Percentiles rank a stretch among this genome's conserved stretches.
These are phyloP conservation scores for Heliornis fulica DNA, from an alignment of 2,113 vertebrate genomes.

Conservation along the genomic window DNA sequence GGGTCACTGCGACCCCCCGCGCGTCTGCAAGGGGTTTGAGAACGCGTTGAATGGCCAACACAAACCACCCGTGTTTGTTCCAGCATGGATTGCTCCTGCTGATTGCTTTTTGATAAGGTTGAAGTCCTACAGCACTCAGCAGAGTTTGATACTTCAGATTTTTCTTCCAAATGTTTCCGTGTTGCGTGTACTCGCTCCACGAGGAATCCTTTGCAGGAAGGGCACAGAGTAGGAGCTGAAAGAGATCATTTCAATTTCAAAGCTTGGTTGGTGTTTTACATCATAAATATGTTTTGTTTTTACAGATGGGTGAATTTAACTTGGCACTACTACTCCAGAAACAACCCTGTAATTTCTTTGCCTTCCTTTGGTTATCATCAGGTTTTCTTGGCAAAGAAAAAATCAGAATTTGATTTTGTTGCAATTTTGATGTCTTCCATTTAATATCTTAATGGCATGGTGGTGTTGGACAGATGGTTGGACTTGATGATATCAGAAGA, in stretches of 20 bases:
- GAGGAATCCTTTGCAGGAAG: neutral
- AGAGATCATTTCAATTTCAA: neutral
- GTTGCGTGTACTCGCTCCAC: neutral
- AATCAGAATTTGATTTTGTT: neutral
- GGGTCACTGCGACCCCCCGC: neutral
- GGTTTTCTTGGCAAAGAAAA: neutral
- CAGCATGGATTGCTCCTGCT: neutral
- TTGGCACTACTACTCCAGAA: neutral
- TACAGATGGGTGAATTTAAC: neutral
- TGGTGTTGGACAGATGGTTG: too few relatives aligned
- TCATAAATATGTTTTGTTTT: neutral
- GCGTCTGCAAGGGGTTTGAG: neutral
- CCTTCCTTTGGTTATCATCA: neutral
- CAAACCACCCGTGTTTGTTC: neutral
- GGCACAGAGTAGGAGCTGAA: neutral
- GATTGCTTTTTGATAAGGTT: neutral
- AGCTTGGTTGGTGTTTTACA: neutral
- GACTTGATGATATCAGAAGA: too few relatives aligned
- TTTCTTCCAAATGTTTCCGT: neutral
- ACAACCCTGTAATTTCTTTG: neutral
- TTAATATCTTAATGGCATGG: too few relatives aligned
- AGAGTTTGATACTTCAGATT: neutral
- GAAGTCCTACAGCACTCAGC: neutral
- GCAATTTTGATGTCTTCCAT: neutral
- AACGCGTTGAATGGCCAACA: fast-evolving